Conservation (phyloP, 2,113 vertebrate species). For the Isichthys henryi region DNA sequence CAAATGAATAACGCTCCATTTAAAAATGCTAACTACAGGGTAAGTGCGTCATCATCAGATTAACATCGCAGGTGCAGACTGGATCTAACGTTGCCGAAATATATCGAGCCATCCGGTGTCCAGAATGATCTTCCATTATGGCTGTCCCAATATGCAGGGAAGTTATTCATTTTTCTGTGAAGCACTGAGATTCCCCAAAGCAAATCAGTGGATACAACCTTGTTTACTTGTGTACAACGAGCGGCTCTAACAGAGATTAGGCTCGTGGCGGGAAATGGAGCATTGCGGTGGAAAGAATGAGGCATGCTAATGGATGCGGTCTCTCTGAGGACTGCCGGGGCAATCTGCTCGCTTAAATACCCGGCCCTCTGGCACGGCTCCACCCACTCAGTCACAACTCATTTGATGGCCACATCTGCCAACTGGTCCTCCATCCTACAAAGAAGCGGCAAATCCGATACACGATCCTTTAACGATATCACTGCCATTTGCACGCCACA, state of each 20-base stretch:
- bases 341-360: slow-evolving; percentile 33
- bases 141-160: background rate
- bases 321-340: slow-evolving; percentile 7
- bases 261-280: slow-evolving; percentile 10
- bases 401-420: slow-evolving; percentile 21
- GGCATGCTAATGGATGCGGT: slow-evolving; percentile 21
- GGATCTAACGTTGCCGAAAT: background rate
- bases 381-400: slow-evolving; percentile 16
- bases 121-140: background rate
- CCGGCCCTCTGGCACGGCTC: slow-evolving; percentile 15
- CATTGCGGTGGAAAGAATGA: slow-evolving; percentile 1
- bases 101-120: background rate
- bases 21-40: background rate
- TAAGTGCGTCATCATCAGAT: background rate
- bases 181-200: background rate
- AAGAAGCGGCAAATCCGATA: slow-evolving; percentile 13
- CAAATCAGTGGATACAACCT: slow-evolving; percentile 6
- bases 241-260: background rate
- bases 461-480: slow-evolving; percentile 21
- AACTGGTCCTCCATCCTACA: slow-evolving; percentile 1
- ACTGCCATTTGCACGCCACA: background rate
- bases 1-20: background rate
- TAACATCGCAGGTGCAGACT: background rate
- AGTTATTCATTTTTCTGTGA: background rate
- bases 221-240: slow-evolving; percentile 14